Percentiles rank a stretch among this genome's conserved stretches.
Conservation (phyloP, 2,888 invertebrate genomes). For the Pristionchus fissidentatus region DNA sequence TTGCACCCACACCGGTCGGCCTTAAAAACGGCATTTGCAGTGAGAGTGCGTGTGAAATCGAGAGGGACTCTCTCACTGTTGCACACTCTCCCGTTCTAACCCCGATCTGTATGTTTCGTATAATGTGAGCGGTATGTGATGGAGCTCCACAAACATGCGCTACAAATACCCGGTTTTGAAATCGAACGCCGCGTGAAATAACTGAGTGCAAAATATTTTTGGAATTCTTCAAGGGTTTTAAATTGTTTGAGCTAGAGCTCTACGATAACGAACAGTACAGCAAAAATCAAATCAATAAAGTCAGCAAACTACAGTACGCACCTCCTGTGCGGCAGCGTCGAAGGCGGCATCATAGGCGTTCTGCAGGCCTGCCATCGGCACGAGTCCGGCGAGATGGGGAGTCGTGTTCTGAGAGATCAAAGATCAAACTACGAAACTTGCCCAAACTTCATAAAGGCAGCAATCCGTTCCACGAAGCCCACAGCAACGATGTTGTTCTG, state of each 20-base stretch:
- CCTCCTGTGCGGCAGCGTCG: constrained; percentile 81
- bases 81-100: too few relatives aligned
- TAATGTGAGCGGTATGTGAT: too few relatives aligned
- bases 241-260: neutral
- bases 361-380: constrained; percentile 76
- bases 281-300: neutral
- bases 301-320: neutral
- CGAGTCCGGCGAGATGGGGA: constrained; percentile 78
- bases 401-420: constrained; percentile 54
- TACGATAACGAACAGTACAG: too few relatives aligned
- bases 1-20: neutral
- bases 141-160: too few relatives aligned
- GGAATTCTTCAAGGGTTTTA: neutral
- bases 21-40: too few relatives aligned
- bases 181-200: neutral
- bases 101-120: too few relatives aligned
- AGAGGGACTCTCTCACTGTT: too few relatives aligned
- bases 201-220: neutral
- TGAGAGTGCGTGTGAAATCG: too few relatives aligned
- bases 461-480: neutral
- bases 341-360: constrained; percentile 92
- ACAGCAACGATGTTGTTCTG: too few relatives aligned
- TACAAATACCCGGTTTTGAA: too few relatives aligned
- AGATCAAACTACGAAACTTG: too few relatives aligned
- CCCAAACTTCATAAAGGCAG: neutral